These are phyloP conservation scores for Palaemon carinicauda DNA, from an alignment of 1,140 invertebrate genomes.

Conservation along the genomic window DNA sequence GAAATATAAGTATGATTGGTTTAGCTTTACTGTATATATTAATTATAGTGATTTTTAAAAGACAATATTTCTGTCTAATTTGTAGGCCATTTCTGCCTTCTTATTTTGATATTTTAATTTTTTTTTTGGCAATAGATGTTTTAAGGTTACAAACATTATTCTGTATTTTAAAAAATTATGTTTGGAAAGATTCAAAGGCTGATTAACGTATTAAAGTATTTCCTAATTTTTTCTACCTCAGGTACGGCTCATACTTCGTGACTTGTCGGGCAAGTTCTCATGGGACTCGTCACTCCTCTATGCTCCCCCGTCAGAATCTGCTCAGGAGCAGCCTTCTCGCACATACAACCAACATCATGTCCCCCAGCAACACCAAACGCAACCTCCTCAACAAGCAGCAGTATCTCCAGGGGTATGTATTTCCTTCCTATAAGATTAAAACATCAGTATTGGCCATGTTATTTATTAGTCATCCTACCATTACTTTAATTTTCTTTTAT, in stretches of 20 bases:
- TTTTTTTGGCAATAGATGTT: not conserved
- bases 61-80: too few species aligned
- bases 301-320: conserved; percentile 49
- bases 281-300: conserved; percentile 91
- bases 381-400: not conserved
- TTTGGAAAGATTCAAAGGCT: not conserved
- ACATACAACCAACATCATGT: conserved; percentile 6
- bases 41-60: too few species aligned
- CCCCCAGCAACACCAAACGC: conserved; percentile 6
- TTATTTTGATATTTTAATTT: not conserved
- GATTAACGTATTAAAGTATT: too few species aligned
- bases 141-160: not conserved
- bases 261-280: conserved; percentile 94
- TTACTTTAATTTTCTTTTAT: not conserved
- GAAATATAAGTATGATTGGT: too few species aligned
- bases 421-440: not conserved
- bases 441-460: not conserved
- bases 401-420: conserved; percentile 32
- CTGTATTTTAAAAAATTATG: not conserved
- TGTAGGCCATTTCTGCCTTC: too few species aligned
- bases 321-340: not conserved
- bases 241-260: conserved; percentile 86
- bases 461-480: not conserved
- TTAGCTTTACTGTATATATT: too few species aligned
- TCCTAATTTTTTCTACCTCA: conserved; percentile 60